phyloP scores from a whole-genome alignment of 2,888 invertebrate genomes.

The Heliconius erato region DNA sequence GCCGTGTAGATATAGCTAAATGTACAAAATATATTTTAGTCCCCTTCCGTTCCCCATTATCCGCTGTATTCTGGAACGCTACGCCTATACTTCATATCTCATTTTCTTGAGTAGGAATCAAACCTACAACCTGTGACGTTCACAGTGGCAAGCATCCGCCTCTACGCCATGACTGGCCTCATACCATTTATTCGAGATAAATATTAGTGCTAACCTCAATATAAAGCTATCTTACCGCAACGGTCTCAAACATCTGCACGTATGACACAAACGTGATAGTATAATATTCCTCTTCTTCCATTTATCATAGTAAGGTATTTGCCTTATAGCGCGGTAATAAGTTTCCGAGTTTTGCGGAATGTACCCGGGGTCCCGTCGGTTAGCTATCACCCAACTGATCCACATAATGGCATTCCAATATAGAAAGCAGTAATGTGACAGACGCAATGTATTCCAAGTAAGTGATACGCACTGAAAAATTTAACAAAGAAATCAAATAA shows the following conservation, averaged over 20 bases:
- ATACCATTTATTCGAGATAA: too few species aligned
- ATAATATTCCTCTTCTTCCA: constrained; percentile 95
- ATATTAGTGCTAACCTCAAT: neutral
- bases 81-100: too few species aligned
- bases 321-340: constrained; percentile 95
- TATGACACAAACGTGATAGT: constrained; percentile 94
- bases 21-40: too few species aligned
- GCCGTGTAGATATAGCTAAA: too few species aligned
- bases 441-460: constrained; percentile 94
- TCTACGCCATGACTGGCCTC: too few species aligned
- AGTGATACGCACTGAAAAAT: constrained; percentile 91
- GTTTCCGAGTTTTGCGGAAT: constrained; percentile 95
- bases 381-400: constrained; percentile 96
- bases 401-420: constrained; percentile 97
- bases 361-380: constrained; percentile 95
- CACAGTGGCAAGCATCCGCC: too few species aligned
- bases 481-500: neutral
- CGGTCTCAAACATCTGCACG: constrained; percentile 94
- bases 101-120: too few species aligned
- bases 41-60: too few species aligned
- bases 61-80: too few species aligned
- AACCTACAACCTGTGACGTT: too few species aligned
- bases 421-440: constrained; percentile 95
- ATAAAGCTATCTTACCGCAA: constrained; percentile 80
- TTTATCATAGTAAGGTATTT: constrained; percentile 96